These are phyloP conservation scores for Enteromius unitaeniatus DNA, from an alignment of 2,797 vertebrate species.

Conservation along the genomic window DNA sequence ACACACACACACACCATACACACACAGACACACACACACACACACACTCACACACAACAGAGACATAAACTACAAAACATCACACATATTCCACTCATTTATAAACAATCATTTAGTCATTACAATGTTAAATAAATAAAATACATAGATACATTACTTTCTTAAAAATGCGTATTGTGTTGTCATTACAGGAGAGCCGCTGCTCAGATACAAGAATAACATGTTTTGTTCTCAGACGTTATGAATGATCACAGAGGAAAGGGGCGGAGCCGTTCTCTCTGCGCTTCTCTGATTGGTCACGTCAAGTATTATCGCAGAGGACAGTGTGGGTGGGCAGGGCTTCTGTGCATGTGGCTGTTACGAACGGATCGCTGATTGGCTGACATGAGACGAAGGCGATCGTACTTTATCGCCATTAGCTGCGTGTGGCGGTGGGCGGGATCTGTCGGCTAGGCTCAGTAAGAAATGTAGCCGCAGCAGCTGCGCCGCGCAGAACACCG, in stretches of 20 bases:
- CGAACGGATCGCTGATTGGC: slow-evolving; percentile 68
- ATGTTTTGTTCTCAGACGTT: background rate
- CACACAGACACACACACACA: no score
- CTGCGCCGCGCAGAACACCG: background rate
- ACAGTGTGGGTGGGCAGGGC: slow-evolving; percentile 18
- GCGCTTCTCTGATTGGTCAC: slow-evolving; percentile 35
- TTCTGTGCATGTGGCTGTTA: slow-evolving; percentile 63
- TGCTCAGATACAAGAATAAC: background rate
- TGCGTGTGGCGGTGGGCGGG: slow-evolving; percentile 68
- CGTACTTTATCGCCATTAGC: slow-evolving; percentile 58
- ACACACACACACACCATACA: no score
- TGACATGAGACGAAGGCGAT: background rate
- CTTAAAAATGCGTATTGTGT: background rate
- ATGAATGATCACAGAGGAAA: slow-evolving; percentile 53
- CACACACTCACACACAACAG: background rate
- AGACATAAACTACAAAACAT: background rate
- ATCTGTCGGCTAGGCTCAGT: slow-evolving; percentile 52
- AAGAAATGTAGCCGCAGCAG: slow-evolving; percentile 32
- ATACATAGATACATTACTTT: no score
- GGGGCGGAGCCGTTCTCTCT: background rate
- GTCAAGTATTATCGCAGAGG: slow-evolving; percentile 11
- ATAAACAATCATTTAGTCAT: no score
- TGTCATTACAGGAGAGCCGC: background rate
- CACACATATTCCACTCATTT: no score
- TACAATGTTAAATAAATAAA: no score